These are phyloP conservation scores for Otis tarda DNA, from an alignment of 2,113 vertebrate genomes.

Conservation along the genomic window DNA sequence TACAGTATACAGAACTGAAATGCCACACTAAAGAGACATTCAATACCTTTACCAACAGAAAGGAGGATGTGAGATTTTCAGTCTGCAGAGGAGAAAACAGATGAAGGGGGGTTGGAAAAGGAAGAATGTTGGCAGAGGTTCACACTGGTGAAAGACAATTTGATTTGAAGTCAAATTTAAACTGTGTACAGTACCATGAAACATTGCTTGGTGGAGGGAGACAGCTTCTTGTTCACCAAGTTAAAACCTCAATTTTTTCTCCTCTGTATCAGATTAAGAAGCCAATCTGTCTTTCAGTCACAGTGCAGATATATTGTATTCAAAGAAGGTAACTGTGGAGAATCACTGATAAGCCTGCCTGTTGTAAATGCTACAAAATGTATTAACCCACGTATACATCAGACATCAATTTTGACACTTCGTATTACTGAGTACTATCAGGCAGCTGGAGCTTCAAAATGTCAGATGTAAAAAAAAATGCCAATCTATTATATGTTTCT, in stretches of 20 bases:
- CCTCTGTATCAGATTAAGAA: neutral
- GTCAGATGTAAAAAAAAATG: neutral
- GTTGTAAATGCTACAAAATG: neutral
- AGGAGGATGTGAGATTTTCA: neutral
- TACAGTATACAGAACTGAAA: neutral
- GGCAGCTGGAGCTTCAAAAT: neutral
- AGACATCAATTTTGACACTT: neutral
- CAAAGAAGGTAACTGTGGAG: neutral
- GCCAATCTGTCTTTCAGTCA: neutral
- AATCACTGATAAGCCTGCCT: neutral
- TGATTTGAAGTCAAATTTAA: neutral
- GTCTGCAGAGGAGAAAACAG: neutral
- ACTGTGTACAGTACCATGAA: neutral
- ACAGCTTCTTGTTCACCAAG: neutral
- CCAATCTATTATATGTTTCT: neutral
- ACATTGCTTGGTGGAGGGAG: neutral
- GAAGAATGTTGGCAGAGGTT: neutral
- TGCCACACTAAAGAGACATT: neutral
- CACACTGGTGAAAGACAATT: neutral
- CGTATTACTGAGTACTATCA: neutral
- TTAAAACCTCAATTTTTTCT: neutral
- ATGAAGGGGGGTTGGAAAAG: neutral
- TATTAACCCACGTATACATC: fast-evolving
- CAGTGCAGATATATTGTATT: neutral
- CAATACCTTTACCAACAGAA: neutral